phyloP scores from a whole-genome alignment of 2,113 vertebrate genomes.

The Sturnira hondurensis region DNA sequence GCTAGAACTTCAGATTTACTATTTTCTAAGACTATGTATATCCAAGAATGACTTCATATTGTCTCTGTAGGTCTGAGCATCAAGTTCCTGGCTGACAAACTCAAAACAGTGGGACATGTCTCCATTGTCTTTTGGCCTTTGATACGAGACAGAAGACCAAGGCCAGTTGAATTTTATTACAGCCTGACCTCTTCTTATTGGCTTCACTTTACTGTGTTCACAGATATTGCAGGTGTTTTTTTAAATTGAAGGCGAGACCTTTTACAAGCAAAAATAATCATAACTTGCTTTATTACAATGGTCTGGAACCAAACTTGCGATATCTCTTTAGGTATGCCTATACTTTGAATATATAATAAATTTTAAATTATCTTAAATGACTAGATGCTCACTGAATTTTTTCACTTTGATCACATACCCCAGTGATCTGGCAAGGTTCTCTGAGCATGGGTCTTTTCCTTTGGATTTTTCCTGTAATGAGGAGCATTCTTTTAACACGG shows the following conservation, averaged over 20 bases:
- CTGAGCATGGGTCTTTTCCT: background rate
- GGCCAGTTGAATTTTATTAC: background rate
- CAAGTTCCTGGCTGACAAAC: background rate
- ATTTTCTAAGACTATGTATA: background rate
- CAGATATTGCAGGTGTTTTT: background rate
- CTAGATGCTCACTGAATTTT: background rate
- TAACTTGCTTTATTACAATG: background rate
- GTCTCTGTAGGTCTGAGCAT: background rate
- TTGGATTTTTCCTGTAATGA: background rate
- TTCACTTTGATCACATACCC: background rate
- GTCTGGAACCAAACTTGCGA: background rate
- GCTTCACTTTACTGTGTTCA: background rate
- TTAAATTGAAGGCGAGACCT: background rate
- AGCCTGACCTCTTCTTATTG: background rate
- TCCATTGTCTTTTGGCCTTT: background rate
- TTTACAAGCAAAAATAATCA: background rate
- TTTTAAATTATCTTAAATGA: background rate
- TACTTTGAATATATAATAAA: background rate
- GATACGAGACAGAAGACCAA: background rate
- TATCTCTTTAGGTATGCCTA: background rate
- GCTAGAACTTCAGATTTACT: background rate
- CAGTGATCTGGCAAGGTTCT: background rate
- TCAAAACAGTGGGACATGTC: background rate
- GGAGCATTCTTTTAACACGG: background rate
- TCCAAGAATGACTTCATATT: background rate